Evolutionary conservation across 2,888 invertebrate genomes (phyloP).

Genomic region (Dermolepida albohirtum): DNA sequence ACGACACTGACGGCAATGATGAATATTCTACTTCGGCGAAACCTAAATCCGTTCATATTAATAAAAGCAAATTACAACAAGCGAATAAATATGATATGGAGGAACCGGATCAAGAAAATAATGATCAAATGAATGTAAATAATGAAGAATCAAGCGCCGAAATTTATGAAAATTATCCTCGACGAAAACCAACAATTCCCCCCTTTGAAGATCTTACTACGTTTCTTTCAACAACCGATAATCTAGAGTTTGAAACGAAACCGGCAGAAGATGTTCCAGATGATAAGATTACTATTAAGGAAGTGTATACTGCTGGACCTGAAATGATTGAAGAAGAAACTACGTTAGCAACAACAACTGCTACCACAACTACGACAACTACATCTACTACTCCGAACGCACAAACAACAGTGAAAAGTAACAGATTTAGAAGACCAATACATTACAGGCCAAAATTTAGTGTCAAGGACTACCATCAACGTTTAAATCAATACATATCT

Average conservation of each 20-base stretch:
- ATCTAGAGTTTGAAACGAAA: slow-evolving; percentile 10
- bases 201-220: slow-evolving; percentile 22
- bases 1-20: not conserved
- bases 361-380: slow-evolving; percentile 46
- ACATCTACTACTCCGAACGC: slow-evolving; percentile 54
- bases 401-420: slow-evolving; percentile 61
- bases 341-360: slow-evolving; percentile 42
- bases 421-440: slow-evolving; percentile 63
- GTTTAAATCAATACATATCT: slow-evolving; percentile 69
- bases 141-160: slow-evolving; percentile 37
- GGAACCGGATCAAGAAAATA: slow-evolving; percentile 19
- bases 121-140: slow-evolving; percentile 24
- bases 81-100: slow-evolving; percentile 5
- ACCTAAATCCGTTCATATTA: not conserved
- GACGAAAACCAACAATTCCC: slow-evolving; percentile 26
- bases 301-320: slow-evolving; percentile 44
- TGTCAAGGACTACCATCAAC: slow-evolving; percentile 80
- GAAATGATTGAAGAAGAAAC: slow-evolving; percentile 42
- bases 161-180: slow-evolving; percentile 29
- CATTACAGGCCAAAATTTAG: slow-evolving; percentile 79
- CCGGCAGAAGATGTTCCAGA: slow-evolving; percentile 10
- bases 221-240: not conserved
- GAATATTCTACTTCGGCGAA: slow-evolving; percentile 1
- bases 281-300: slow-evolving; percentile 48
- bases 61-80: not conserved